Evolutionary conservation across 2,888 invertebrate genomes (phyloP), one percentile per base, ranked within the genome.

Genomic region (Aleiodes testaceus): DNA sequence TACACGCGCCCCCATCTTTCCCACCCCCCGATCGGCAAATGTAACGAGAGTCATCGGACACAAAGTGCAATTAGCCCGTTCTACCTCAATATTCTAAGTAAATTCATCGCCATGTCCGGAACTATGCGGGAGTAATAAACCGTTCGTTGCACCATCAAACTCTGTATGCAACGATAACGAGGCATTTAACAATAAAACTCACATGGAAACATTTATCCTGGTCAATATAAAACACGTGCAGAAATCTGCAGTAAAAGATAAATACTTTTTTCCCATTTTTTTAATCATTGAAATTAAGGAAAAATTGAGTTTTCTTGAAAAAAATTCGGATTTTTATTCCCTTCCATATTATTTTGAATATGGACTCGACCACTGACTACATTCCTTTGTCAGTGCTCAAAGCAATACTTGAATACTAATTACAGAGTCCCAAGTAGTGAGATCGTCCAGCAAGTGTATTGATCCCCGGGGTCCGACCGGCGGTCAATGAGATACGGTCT

Each of bases 401-500:
- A 30, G 66, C 30, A 36, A 42, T 53, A 66, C 16, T 66, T 66
- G 63, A 55, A n/a, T 49, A 42, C 36, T 30, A 49, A 3, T 65
- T 69, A 36, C 9, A 36, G 7, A 36, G 36, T 36, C 36, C 36
- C 55, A 50, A 59, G 11, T 63, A 73, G 69, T 69, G 67, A 70
- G 70, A 72, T 67, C 69, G 72, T 66, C 69, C 68, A 50, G 42
- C 30, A 16, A 69, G 75, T 78, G 82, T 83, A 83, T 83, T 79
- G 83, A 83, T 83, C 82, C 82, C 79, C 77, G 26, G 63, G 72
- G 69, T 50, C 75, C 84, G 86, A 86, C 86, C 86, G 82, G 79
- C 85, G 86, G 85, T 86, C 86, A 86, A 86, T 86, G 85, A 86
- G 86, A 86, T 85, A 86, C 86, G 83, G 85, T 82, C 80, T 84